Evolutionary conservation across 2,888 invertebrate species (phyloP).

Genomic region (Mythimna vitellina): DNA sequence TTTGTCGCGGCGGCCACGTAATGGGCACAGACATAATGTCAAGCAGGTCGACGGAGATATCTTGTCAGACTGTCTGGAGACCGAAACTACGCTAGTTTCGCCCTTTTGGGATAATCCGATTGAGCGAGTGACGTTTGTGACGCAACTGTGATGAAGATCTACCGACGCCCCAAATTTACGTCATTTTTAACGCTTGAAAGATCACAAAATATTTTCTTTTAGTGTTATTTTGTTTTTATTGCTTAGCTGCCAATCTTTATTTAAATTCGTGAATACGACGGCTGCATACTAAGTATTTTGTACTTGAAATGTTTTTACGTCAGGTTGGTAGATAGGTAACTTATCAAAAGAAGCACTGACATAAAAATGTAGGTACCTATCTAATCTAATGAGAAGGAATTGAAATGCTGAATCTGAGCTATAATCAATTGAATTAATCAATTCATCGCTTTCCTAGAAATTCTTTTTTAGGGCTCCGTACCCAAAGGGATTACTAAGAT

Average conservation of each 20-base stretch:
- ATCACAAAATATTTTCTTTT: conserved; percentile 11
- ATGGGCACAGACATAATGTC: conserved; percentile 75
- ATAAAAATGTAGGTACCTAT: conserved; percentile 1
- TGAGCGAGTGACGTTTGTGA: conserved; percentile 46
- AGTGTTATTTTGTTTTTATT: conserved; percentile 28
- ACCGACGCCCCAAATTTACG: conserved; percentile 27
- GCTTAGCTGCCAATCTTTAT: conserved; percentile 27
- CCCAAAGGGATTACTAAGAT: too few relatives aligned
- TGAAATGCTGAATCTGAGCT: conserved; percentile 4
- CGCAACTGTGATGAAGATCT: conserved; percentile 45
- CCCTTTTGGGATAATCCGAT: conserved; percentile 64
- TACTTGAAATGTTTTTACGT: conserved; percentile 2
- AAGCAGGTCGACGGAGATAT: conserved; percentile 67
- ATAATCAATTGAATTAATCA: not conserved
- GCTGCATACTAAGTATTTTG: conserved; percentile 20
- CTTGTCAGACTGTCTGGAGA: conserved; percentile 78
- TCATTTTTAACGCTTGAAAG: conserved; percentile 34
- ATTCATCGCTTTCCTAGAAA: too few relatives aligned
- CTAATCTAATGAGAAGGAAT: not conserved
- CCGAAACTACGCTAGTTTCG: conserved; percentile 59
- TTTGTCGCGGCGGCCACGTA: conserved; percentile 79
- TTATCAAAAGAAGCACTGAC: conserved; percentile 13
- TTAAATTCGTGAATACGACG: conserved; percentile 19
- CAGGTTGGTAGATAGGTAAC: not conserved
- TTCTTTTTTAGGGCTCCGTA: too few relatives aligned